Percentiles rank a stretch among this genome's conserved stretches.
Evolutionary conservation across 2,113 vertebrate species (phyloP).

Genomic region (Nothoprocta perdicaria): DNA sequence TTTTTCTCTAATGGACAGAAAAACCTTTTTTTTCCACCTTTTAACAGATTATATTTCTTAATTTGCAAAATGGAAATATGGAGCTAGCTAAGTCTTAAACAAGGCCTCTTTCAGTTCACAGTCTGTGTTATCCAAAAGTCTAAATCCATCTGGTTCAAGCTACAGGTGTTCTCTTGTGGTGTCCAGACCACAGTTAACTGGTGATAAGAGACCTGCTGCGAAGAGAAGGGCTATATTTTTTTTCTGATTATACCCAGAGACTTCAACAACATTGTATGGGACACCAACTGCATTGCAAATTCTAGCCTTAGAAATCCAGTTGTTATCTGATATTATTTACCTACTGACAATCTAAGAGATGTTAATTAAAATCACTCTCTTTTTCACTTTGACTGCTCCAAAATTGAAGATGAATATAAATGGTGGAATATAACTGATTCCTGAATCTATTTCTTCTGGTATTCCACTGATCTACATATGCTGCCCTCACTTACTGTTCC

Average conservation of each 20-base stretch:
- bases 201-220: rapidly evolving
- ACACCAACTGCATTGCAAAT: background rate
- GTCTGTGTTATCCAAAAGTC: background rate
- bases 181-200: background rate
- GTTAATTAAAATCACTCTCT: background rate
- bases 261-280: background rate
- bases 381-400: background rate
- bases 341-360: background rate
- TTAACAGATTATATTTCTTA: background rate
- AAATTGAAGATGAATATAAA: background rate
- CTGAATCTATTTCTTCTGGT: background rate
- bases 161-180: rapidly evolving
- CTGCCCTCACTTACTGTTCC: background rate
- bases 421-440: background rate
- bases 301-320: background rate
- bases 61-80: background rate
- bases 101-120: background rate
- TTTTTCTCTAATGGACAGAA: background rate
- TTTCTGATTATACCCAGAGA: background rate
- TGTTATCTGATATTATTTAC: conserved; percentile 33
- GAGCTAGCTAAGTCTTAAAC: background rate
- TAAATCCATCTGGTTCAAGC: background rate
- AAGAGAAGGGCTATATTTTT: background rate
- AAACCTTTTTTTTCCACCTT: background rate
- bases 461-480: background rate